phyloP scores from a whole-genome alignment of 2,797 vertebrate species.

The Euphonia xanthogaster region DNA sequence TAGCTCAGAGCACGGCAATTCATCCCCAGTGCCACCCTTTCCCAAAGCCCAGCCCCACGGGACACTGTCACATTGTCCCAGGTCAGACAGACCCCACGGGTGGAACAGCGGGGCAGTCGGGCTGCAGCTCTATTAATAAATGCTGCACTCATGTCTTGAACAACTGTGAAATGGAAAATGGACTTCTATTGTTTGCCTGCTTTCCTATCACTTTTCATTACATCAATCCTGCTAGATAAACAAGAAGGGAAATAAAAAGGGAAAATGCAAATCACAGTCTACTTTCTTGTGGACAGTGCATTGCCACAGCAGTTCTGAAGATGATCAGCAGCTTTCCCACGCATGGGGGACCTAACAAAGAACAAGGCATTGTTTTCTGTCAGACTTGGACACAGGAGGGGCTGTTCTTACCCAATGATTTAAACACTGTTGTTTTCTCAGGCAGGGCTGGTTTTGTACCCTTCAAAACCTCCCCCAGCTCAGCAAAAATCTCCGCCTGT shows the following conservation, averaged over 20 bases:
- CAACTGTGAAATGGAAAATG: neutral
- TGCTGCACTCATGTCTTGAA: neutral
- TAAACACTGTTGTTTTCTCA: constrained; percentile 94
- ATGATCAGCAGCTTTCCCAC: constrained; percentile 39
- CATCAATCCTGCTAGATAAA: neutral
- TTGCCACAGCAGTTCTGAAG: neutral
- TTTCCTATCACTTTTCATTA: constrained; percentile 4
- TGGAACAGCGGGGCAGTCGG: neutral
- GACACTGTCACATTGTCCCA: neutral
- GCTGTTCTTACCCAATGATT: constrained; percentile 88
- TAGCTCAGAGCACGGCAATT: neutral
- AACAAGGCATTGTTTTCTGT: constrained; percentile 31
- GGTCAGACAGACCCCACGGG: neutral
- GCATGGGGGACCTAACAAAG: neutral
- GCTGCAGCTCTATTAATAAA: neutral
- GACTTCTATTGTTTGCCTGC: neutral
- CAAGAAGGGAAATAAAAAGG: neutral
- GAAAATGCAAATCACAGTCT: neutral
- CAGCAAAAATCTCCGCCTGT: constrained; percentile 89
- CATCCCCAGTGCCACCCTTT: neutral
- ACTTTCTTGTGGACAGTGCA: neutral
- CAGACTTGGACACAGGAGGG: neutral
- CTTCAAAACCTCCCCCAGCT: constrained; percentile 91
- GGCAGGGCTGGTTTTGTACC: constrained; percentile 82
- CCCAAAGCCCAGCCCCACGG: neutral